Evolutionary conservation across 2,888 invertebrate genomes (phyloP).

Genomic region (Spodoptera littoralis): DNA sequence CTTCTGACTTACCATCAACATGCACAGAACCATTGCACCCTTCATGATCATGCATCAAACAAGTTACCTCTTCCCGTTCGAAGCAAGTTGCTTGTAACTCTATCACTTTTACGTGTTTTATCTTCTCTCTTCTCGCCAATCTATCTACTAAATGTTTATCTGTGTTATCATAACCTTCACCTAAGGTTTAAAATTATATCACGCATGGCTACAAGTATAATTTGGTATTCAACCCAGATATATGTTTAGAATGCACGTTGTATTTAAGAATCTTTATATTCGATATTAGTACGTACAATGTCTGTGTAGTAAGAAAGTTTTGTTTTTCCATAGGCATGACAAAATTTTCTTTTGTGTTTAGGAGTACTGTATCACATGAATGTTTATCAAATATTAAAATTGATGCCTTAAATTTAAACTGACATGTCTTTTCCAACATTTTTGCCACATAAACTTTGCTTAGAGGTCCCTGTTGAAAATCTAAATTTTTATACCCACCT

Average conservation of each 20-base stretch:
- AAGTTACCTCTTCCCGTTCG: conserved; percentile 69
- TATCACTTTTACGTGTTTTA: conserved; percentile 71
- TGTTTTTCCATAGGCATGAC: conserved; percentile 81
- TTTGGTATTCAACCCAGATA: conserved; percentile 78
- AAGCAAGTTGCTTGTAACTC: conserved; percentile 72
- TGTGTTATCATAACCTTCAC: conserved; percentile 76
- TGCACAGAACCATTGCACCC: conserved; percentile 79
- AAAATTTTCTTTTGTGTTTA: conserved; percentile 70
- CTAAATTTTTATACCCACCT: conserved; percentile 24
- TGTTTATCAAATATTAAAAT: conserved; percentile 32
- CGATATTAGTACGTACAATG: conserved; percentile 73
- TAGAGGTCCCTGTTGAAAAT: conserved; percentile 37
- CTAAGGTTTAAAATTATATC: conserved; percentile 71
- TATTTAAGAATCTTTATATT: conserved; percentile 76
- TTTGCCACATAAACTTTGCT: conserved; percentile 45
- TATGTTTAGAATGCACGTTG: conserved; percentile 88
- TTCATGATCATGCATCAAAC: conserved; percentile 78
- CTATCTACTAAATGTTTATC: conserved; percentile 74
- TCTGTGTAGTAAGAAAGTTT: conserved; percentile 80
- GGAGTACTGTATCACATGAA: conserved; percentile 55
- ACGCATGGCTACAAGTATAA: conserved; percentile 85
- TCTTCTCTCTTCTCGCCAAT: conserved; percentile 73
- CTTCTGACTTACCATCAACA: conserved; percentile 70
- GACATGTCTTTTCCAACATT: conserved; percentile 23
- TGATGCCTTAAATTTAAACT: conserved; percentile 23